Base-by-base conservation (phyloP, 2,113 vertebrate genomes). In the Felis chaus region DNA sequence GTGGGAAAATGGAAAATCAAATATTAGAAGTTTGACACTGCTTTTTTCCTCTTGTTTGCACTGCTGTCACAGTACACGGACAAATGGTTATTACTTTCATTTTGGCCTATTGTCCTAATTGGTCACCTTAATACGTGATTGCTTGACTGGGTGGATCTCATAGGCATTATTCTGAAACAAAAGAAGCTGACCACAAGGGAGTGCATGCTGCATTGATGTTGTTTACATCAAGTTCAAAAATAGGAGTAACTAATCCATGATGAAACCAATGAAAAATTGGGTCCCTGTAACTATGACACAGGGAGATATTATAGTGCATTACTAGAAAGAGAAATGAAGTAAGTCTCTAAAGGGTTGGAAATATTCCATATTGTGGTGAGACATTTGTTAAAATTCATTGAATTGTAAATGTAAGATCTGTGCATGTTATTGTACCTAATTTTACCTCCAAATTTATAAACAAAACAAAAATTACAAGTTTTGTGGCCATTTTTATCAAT, bases 11-110 rank as follows among this genome's bases (percentile, higher is more conserved):
- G 9, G 11, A 76, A 48, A 48, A 76, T 31, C 6, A 76, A 4
- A 7, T 55, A 6, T 4, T 19, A 55, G 8, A 8, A 15, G 68
- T 0, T 0, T 3, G 8, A 29, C 7, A 14, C 2, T 1, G 7
- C 13, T 53, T 65, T 86, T 41, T 83, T n/a, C 18, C 12, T 83
- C 82, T 91, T 82, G 15, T 63, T 23, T 33, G 3, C 3, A 13
- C 4, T 36, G 8, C 33, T 36, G 8, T 55, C 16, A 33, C 19
- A 19, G 9, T 66, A 48, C 23, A 21, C 63, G 12, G 41, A 23
- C 73, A 14, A 33, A 65, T 23, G 18, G 27, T 29, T 15, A 4
- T 33, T 27, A 33, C 25, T 23, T 41, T 48, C 41, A 53, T 7
- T 53, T 92, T 63, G 18, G 10, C 10, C 21, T 9, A 21, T 39